phyloP scores from a whole-genome alignment of 2,797 vertebrate genomes.

The Sciaenops ocellatus region DNA sequence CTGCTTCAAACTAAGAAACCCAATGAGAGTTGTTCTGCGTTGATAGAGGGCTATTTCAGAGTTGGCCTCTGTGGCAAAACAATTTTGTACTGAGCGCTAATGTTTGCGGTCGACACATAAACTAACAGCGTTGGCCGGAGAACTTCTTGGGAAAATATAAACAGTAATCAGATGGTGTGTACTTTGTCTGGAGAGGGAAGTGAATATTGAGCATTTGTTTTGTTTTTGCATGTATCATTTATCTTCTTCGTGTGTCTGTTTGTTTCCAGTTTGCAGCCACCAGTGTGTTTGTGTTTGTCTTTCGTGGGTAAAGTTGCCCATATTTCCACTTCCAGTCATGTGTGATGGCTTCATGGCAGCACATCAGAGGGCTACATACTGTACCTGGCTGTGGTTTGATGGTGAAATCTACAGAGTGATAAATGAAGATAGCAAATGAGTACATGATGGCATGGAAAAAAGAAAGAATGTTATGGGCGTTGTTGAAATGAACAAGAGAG shows the following conservation, averaged over 20 bases:
- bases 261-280: neutral
- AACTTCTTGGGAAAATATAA: constrained; percentile 38
- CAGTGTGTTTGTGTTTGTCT: constrained; percentile 6
- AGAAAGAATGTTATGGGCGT: neutral
- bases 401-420: neutral
- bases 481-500: too few species aligned
- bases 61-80: neutral
- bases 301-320: constrained; percentile 22
- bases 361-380: constrained; percentile 18
- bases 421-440: neutral
- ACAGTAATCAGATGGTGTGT: constrained; percentile 33
- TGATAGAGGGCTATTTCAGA: neutral
- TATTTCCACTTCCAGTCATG: constrained; percentile 38
- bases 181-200: constrained; percentile 26
- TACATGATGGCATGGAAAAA: neutral
- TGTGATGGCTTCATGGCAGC: constrained; percentile 26
- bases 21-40: neutral
- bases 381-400: neutral
- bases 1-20: neutral
- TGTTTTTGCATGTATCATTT: constrained; percentile 29
- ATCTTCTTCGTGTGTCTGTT: constrained; percentile 1
- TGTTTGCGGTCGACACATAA: constrained; percentile 35
- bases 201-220: constrained; percentile 40
- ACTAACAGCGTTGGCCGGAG: constrained; percentile 12
- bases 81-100: neutral